Evolutionary conservation across 2,888 invertebrate species (phyloP), one percentile per base, ranked within the genome.

Genomic region (Trilocha varians): DNA sequence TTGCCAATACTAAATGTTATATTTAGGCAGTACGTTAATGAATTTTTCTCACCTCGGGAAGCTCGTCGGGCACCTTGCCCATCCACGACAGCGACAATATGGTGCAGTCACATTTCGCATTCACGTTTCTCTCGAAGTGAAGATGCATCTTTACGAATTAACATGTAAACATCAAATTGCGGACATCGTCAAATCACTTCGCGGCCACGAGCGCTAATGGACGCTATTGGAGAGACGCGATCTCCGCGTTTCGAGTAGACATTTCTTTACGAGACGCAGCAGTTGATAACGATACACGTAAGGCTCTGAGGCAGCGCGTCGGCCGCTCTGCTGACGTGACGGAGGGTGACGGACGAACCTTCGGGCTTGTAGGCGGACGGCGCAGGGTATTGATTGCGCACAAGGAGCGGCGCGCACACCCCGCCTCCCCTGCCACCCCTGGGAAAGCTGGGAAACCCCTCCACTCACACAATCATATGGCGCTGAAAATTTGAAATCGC

Each of bases 31-130:
- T 15, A 16, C 15, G 9, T 36, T 36, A 5, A 36, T 36, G 15
- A 6, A 16, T 16, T 16, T 11, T 17, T 18, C 88, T 88, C 82
- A 96, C 96, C 92, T 97, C 96, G 34, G 97, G 96, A 62, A 96
- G 88, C 72, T 96, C 95, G 74, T 98, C 97, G 53, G 97, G 97
- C 62, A 97, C 96, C 87, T 97, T 97, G 54, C 97, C 97, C 98
- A 98, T 98, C 98, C 98, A 98, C 64, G 97, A 97, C 71, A 98
- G 88, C 60, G 96, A 95, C 65, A 97, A 87, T 70, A 98, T 94
- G 61, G 95, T 93, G 85, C 97, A 97, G 87, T 98, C 98, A 87
- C 97, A 96, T 87, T 95, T 94, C 59, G 96, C 95, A 77, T 95
- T 96, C 60, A 92, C 91, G 76, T 94, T 96, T 70, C 94, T 93